Conservation (phyloP, 2,797 vertebrate species). For the Galaxias olidus region DNA sequence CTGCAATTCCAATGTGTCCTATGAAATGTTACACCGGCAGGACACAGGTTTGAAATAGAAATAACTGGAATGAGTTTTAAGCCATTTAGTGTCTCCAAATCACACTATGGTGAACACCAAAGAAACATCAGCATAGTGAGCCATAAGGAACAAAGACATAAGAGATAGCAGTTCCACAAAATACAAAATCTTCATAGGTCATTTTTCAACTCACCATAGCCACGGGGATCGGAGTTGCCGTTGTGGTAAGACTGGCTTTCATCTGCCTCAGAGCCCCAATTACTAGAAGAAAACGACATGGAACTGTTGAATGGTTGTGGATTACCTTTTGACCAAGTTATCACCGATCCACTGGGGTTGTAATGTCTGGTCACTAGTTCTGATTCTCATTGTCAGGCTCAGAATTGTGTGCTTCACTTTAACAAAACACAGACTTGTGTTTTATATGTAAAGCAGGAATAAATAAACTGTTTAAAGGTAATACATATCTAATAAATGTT, state of each 20-base stretch:
- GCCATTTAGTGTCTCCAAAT: neutral
- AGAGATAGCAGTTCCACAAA: neutral
- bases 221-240: slow-evolving; percentile 94
- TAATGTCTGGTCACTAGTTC: neutral
- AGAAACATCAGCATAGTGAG: neutral
- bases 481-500: no score
- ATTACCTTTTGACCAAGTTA: neutral
- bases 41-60: neutral
- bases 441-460: no score
- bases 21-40: slow-evolving; percentile 13
- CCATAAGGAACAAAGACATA: no score
- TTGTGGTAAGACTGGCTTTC: slow-evolving; percentile 89
- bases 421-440: no score
- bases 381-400: no score
- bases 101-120: neutral
- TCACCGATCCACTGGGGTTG: neutral
- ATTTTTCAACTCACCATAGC: slow-evolving; percentile 82
- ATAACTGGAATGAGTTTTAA: neutral
- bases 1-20: slow-evolving; percentile 97
- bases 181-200: neutral
- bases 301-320: slow-evolving; percentile 34
- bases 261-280: slow-evolving; percentile 95
- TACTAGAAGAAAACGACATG: slow-evolving; percentile 71
- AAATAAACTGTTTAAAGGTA: no score
- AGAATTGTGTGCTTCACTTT: no score